phyloP scores from a whole-genome alignment of 2,888 invertebrate genomes.

The Brenthis ino region DNA sequence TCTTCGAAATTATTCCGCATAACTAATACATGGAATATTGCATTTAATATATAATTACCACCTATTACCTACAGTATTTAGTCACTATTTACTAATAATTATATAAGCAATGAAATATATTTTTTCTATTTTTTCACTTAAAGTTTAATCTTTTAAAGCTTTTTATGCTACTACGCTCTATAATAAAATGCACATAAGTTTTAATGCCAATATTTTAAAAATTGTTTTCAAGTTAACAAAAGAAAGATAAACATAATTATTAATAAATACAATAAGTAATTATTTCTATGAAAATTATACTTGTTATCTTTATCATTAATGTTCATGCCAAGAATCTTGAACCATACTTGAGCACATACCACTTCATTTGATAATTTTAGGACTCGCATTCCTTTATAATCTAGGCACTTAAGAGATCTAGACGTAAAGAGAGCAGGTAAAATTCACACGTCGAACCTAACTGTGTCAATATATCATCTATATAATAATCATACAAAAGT shows the following conservation, averaged over 20 bases:
- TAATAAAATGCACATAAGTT: not conserved
- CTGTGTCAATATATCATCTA: constrained; percentile 52
- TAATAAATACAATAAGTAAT: too few relatives aligned
- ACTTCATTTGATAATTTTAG: constrained; percentile 19
- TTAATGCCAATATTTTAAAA: too few relatives aligned
- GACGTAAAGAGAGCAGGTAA: constrained; percentile 53
- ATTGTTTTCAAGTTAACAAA: too few relatives aligned
- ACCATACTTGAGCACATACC: not conserved
- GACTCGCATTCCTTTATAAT: constrained; percentile 18
- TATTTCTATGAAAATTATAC: too few relatives aligned
- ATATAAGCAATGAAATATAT: constrained; percentile 12
- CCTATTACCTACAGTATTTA: constrained; percentile 7
- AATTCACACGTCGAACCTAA: constrained; percentile 44
- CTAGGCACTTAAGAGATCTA: constrained; percentile 46
- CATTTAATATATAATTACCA: constrained; percentile 26
- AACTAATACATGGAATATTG: constrained; percentile 40
- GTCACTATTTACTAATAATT: constrained; percentile 7
- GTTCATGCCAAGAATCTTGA: not conserved
- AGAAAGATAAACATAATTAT: too few relatives aligned
- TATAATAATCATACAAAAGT: constrained; percentile 42
- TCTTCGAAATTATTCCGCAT: constrained; percentile 38
- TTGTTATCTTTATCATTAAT: too few relatives aligned
- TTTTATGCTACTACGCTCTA: not conserved
- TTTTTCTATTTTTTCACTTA: constrained; percentile 1
- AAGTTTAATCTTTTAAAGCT: not conserved